Conservation (phyloP, 2,888 invertebrate species). For the Dolichopus griseipennis region DNA sequence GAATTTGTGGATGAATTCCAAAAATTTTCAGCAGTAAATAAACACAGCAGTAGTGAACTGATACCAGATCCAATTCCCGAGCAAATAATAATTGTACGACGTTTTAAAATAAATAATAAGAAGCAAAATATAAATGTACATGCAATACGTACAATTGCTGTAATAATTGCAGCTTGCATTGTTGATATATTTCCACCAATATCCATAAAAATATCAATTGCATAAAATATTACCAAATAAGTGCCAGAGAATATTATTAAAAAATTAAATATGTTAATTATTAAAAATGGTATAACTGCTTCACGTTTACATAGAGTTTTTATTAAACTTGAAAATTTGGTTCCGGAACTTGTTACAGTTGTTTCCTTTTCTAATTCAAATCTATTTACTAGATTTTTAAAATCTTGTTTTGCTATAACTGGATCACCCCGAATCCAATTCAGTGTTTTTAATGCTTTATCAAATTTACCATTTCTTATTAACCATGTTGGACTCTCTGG, state of each 20-base stretch:
- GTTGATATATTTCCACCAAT: conserved; percentile 45
- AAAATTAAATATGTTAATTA: conserved; percentile 63
- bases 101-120: conserved; percentile 54
- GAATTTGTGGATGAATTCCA: conserved; percentile 25
- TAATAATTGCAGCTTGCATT: conserved; percentile 57
- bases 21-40: conserved; percentile 41
- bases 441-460: conserved; percentile 50
- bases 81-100: conserved; percentile 55
- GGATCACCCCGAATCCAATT: conserved; percentile 53
- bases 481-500: conserved; percentile 73
- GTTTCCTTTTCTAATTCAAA: conserved; percentile 50
- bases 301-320: conserved; percentile 49
- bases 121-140: conserved; percentile 59
- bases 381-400: conserved; percentile 53
- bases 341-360: conserved; percentile 21
- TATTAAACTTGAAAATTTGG: conserved; percentile 45
- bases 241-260: conserved; percentile 67
- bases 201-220: conserved; percentile 60
- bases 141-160: conserved; percentile 55
- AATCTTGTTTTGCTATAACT: conserved; percentile 50
- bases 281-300: conserved; percentile 61
- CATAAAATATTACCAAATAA: conserved; percentile 69
- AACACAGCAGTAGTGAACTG: conserved; percentile 53
- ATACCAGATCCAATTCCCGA: conserved; percentile 60
- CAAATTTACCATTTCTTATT: conserved; percentile 50